phyloP scores from a whole-genome alignment of 2,113 vertebrate genomes.

The Nicator chloris region DNA sequence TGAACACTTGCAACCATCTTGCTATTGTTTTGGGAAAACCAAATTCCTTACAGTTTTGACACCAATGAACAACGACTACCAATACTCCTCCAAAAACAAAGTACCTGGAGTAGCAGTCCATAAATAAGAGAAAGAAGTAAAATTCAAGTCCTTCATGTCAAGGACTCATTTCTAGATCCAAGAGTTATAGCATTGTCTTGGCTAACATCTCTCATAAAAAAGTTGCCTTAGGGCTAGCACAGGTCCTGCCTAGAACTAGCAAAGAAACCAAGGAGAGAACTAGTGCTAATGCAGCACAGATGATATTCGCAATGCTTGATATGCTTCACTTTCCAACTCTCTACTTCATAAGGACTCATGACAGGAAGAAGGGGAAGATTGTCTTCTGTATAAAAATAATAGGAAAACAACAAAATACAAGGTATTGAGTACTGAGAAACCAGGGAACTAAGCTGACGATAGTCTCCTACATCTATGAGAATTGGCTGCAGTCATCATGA shows the following conservation, averaged over 20 bases:
- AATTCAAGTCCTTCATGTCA: not conserved
- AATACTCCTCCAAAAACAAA: fast-evolving
- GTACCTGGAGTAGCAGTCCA: not conserved
- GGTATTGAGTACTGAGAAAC: not conserved
- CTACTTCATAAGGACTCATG: not conserved
- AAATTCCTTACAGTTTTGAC: not conserved
- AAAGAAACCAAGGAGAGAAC: not conserved
- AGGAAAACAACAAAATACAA: not conserved
- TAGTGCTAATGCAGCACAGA: fast-evolving
- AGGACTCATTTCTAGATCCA: not conserved
- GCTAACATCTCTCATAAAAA: not conserved
- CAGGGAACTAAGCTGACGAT: not conserved
- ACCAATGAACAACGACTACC: not conserved
- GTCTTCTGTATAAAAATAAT: not conserved
- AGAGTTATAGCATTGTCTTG: not conserved
- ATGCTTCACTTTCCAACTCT: not conserved
- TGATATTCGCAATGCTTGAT: not conserved
- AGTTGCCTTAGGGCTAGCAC: not conserved
- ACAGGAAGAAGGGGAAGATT: not conserved
- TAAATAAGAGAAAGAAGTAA: not conserved
- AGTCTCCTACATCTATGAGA: not conserved
- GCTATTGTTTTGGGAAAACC: not conserved
- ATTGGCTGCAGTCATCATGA: not conserved
- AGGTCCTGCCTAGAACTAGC: not conserved
- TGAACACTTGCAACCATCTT: not conserved